Conservation (phyloP, 92 coral and sea anemone species). For the Epizoanthus illoricatus region DNA sequence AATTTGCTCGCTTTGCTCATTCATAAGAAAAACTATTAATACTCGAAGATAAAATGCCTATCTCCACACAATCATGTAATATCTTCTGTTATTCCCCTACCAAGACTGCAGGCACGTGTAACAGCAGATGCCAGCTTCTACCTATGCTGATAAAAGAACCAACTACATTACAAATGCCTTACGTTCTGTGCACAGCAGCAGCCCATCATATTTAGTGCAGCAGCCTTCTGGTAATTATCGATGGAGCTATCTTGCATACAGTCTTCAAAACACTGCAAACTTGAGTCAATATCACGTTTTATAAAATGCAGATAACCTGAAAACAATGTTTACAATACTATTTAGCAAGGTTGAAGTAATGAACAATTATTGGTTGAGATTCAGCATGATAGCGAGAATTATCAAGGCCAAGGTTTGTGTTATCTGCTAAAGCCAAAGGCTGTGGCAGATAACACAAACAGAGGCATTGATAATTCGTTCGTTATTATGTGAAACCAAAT, state of each 20-base stretch:
- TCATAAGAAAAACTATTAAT: too few species aligned
- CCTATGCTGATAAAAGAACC: too few species aligned
- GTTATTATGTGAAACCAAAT: too few species aligned
- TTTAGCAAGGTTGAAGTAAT: not conserved
- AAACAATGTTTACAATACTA: not conserved
- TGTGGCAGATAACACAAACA: too few species aligned
- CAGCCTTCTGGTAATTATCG: slow-evolving; percentile 43
- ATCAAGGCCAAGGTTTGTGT: not conserved
- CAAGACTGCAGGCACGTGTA: too few species aligned
- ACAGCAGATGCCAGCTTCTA: too few species aligned
- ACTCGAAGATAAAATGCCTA: too few species aligned
- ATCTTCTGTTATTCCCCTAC: too few species aligned
- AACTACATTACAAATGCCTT: not conserved
- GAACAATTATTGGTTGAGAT: not conserved
- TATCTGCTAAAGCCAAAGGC: not conserved
- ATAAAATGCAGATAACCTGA: slow-evolving; percentile 19
- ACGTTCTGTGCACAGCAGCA: slow-evolving; percentile 85
- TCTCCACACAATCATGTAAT: too few species aligned
- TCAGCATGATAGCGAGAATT: too few species aligned
- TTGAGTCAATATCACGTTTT: slow-evolving; percentile 1
- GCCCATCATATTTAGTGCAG: slow-evolving; percentile 71
- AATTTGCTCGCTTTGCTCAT: too few species aligned
- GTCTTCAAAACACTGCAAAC: slow-evolving; percentile 30
- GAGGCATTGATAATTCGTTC: too few species aligned
- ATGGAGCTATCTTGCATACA: not conserved